phyloP scores from a whole-genome alignment of 2,888 invertebrate genomes.

The Troglohyphantes excavatus region DNA sequence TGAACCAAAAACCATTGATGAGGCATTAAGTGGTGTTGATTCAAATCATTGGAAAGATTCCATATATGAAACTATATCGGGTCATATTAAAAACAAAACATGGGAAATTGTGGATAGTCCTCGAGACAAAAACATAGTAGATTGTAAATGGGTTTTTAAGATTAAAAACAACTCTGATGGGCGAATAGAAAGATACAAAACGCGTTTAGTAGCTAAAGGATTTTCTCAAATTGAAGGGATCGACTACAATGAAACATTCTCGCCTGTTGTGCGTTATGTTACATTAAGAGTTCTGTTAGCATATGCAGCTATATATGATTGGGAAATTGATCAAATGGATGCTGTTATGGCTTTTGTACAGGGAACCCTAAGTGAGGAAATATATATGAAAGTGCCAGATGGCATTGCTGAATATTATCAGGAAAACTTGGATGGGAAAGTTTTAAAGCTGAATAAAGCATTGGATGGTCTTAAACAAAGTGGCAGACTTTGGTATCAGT shows the following conservation, averaged over 20 bases:
- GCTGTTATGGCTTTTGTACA: slow-evolving; percentile 80
- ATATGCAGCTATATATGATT: slow-evolving; percentile 59
- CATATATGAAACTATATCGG: slow-evolving; percentile 53
- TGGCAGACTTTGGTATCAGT: slow-evolving; percentile 79
- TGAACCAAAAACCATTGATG: slow-evolving; percentile 65
- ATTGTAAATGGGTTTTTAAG: slow-evolving; percentile 80
- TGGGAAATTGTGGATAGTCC: slow-evolving; percentile 79
- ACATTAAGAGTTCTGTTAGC: slow-evolving; percentile 79
- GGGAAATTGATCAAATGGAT: slow-evolving; percentile 79
- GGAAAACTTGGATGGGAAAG: slow-evolving; percentile 66
- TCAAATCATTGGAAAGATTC: slow-evolving; percentile 76
- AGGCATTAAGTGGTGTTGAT: slow-evolving; percentile 12
- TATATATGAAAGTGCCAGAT: slow-evolving; percentile 63
- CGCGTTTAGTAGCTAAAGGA: slow-evolving; percentile 79
- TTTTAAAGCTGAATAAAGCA: slow-evolving; percentile 78
- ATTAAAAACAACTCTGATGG: slow-evolving; percentile 78
- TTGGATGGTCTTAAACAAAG: slow-evolving; percentile 79
- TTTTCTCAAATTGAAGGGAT: slow-evolving; percentile 79
- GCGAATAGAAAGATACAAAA: slow-evolving; percentile 79
- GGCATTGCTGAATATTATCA: slow-evolving; percentile 76
- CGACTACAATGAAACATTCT: slow-evolving; percentile 80
- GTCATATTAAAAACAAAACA: slow-evolving; percentile 77
- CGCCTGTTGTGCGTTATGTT: slow-evolving; percentile 78
- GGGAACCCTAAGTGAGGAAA: slow-evolving; percentile 78
- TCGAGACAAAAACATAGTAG: slow-evolving; percentile 71